phyloP scores from a whole-genome alignment of 2,888 invertebrate genomes.

The Tetragonula carbonaria region DNA sequence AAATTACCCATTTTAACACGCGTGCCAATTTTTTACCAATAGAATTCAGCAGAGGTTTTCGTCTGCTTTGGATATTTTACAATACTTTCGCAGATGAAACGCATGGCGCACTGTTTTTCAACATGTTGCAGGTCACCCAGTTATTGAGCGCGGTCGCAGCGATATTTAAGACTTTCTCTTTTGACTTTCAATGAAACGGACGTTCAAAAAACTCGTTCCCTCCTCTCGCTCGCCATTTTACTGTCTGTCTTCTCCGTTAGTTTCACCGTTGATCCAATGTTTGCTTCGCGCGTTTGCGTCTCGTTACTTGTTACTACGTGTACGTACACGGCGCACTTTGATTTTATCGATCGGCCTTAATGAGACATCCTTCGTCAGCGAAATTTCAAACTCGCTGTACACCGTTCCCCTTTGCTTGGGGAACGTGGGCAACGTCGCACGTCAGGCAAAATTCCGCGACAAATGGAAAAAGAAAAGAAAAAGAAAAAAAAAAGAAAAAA shows the following conservation, averaged over 20 bases:
- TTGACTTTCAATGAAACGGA: neutral
- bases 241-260: neutral
- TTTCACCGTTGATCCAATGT: neutral
- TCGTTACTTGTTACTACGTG: neutral
- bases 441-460: slow-evolving; percentile 29
- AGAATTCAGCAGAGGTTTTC: too few relatives aligned
- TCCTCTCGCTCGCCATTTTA: neutral
- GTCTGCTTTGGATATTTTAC: too few relatives aligned
- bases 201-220: neutral
- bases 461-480: slow-evolving; percentile 31
- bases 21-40: too few relatives aligned
- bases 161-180: neutral
- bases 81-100: too few relatives aligned
- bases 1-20: too few relatives aligned
- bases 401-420: slow-evolving; percentile 2
- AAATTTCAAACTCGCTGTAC: slow-evolving; percentile 20
- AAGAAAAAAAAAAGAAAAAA: slow-evolving; percentile 16
- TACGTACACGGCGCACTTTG: neutral
- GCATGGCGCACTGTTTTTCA: too few relatives aligned
- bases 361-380: slow-evolving; percentile 10
- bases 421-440: slow-evolving; percentile 10
- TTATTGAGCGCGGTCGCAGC: neutral
- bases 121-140: too few relatives aligned
- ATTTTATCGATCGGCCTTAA: slow-evolving; percentile 38
- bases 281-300: neutral